Percentiles rank a stretch among this genome's conserved stretches.
These are phyloP conservation scores for Cerastis leucographa DNA, from an alignment of 2,888 invertebrate genomes.

Conservation along the genomic window DNA sequence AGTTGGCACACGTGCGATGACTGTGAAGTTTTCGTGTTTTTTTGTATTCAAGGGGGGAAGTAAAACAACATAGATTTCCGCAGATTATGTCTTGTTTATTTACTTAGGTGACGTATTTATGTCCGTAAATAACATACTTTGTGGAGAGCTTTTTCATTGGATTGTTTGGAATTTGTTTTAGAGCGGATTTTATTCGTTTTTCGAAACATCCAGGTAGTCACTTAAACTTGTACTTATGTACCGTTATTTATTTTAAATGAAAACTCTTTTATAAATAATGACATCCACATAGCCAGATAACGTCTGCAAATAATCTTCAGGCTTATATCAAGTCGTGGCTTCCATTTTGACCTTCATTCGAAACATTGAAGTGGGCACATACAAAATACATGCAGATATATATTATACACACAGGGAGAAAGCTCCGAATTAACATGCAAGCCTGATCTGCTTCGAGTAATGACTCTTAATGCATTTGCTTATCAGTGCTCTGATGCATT, in stretches of 20 bases:
- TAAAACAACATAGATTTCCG: constrained; percentile 57
- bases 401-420: constrained; percentile 60
- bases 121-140: constrained; percentile 31
- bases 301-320: constrained; percentile 38
- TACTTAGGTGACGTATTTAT: constrained; percentile 44
- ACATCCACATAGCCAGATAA: constrained; percentile 24
- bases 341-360: constrained; percentile 41
- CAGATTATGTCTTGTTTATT: constrained; percentile 51
- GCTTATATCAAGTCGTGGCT: constrained; percentile 41
- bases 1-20: constrained; percentile 76
- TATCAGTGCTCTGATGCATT: constrained; percentile 66
- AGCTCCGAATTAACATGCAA: constrained; percentile 66
- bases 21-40: constrained; percentile 61
- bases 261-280: constrained; percentile 1
- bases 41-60: constrained; percentile 38
- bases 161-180: neutral
- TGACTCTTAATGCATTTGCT: constrained; percentile 72
- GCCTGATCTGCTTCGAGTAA: constrained; percentile 66
- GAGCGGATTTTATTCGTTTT: neutral
- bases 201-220: neutral
- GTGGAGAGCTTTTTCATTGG: neutral
- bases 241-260: neutral
- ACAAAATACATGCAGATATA: neutral
- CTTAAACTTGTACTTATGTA: neutral
- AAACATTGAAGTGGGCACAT: constrained; percentile 30